Base-by-base conservation (phyloP, 2,888 invertebrate species). In the Limnephilus rhombicus region DNA sequence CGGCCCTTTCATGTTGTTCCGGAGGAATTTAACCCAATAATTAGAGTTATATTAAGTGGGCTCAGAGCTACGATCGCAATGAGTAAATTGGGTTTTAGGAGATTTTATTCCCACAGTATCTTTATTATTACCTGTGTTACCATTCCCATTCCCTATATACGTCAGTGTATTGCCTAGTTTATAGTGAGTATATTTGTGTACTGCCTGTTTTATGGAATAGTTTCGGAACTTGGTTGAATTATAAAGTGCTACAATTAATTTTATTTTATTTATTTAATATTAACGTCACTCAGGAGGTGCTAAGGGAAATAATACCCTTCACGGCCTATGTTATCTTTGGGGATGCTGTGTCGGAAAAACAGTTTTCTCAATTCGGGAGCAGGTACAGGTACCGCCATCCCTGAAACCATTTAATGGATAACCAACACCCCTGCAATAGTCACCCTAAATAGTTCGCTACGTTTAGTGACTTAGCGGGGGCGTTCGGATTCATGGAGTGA, bases 1-100 rank as follows among this genome's bases (percentile, higher is more conserved):
- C 49, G 41, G 41, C 37, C 45, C n/a, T 37, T 85, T 85, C 45
- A 45, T 85, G 85, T 85, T 85, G 85, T 45, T 85, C 85, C 45
- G 34, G n/a, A 41, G 85, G 85, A 85, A 85, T 85, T 85, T 85
- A 85, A 85, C 85, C 85, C 85, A 87, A 87, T 87, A 87, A 87
- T 87, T 87, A 68, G 31, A 37, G 31, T 87, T 15, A 53, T 87
- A 87, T 87, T 87, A 87, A 87, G 31, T 87, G 87, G 87, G 68
- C 49, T 87, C 53, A 87, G 15, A 68, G 31, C 53, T 29, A 87
- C 53, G 87, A 87, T 87, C 34, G 87, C 53, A 87, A 68, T 29
- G 87, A 87, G 87, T 87, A 87, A 87, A 87, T 87, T 87, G 87
- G 87, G 87, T 68, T 87, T 87, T 53, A 34, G 87, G 68, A 49